phyloP scores from a whole-genome alignment of 2,888 invertebrate genomes.

The Euzetes globulus region DNA sequence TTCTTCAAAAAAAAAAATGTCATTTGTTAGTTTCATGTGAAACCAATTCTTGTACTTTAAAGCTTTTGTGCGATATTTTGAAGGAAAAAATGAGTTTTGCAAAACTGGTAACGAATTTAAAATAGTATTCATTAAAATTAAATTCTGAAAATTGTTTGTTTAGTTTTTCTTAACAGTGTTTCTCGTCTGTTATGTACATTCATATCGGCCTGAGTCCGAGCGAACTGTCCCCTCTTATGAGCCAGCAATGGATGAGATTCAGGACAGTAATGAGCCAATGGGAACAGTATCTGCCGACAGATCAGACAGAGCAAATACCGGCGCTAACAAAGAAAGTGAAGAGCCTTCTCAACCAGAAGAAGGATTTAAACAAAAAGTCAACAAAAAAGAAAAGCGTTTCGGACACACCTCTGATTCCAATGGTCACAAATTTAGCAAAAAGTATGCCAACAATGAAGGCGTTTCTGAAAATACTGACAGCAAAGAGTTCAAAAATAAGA shows the following conservation, averaged over 20 bases:
- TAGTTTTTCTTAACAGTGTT: too few species aligned
- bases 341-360: background rate
- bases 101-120: too few species aligned
- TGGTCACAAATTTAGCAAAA: background rate
- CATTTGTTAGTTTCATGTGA: too few species aligned
- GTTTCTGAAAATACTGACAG: background rate
- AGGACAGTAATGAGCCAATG: background rate
- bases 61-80: too few species aligned
- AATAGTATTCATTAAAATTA: too few species aligned
- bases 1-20: too few species aligned
- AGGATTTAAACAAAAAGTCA: background rate
- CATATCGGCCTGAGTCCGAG: too few species aligned
- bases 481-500: background rate
- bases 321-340: background rate
- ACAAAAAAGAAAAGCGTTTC: background rate
- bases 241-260: background rate
- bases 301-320: background rate
- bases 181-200: too few species aligned
- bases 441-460: background rate
- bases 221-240: too few species aligned
- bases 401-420: background rate
- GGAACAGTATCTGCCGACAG: background rate
- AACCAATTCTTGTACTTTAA: too few species aligned
- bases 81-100: too few species aligned
- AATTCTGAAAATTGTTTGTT: too few species aligned